A percentile compares a stretch with the other conserved stretches of the same genome.
Conservation (phyloP, 53 echinoderm and acorn worm genomes). For the Holothuria leucospilota region DNA sequence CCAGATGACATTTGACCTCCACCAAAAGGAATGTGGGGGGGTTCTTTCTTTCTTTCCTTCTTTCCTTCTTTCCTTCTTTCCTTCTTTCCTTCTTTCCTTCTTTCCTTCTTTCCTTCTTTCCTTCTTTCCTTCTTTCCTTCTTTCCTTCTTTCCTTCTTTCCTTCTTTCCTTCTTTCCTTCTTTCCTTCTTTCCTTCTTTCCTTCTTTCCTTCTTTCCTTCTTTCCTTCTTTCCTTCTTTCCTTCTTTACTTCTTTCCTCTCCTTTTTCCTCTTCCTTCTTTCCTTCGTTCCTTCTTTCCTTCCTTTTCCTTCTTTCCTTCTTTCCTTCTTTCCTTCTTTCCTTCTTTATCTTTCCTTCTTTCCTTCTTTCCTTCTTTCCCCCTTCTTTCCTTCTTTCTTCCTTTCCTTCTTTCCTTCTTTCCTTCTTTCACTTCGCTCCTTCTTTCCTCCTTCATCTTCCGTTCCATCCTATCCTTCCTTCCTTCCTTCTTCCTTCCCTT, state of each 20-base stretch:
- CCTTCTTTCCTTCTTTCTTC: not conserved
- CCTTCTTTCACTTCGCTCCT: no score
- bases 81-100: not conserved
- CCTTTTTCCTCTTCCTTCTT: not conserved
- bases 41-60: slow-evolving; percentile 20
- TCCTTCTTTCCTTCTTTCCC: not conserved
- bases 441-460: not conserved
- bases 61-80: not conserved
- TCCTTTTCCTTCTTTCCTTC: not conserved
- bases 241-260: no score
- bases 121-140: not conserved
- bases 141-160: no score
- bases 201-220: not conserved
- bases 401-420: not conserved
- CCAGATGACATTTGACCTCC: no score
- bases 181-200: not conserved
- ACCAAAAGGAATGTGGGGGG: no score
- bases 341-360: no score
- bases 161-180: no score
- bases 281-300: slow-evolving; percentile 3
- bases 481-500: not conserved
- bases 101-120: slow-evolving; percentile 20
- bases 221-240: not conserved
- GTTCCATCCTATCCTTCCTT: no score
- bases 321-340: not conserved